Conservation (phyloP, 2,797 vertebrate species). For the Sebastiscus tertius region DNA sequence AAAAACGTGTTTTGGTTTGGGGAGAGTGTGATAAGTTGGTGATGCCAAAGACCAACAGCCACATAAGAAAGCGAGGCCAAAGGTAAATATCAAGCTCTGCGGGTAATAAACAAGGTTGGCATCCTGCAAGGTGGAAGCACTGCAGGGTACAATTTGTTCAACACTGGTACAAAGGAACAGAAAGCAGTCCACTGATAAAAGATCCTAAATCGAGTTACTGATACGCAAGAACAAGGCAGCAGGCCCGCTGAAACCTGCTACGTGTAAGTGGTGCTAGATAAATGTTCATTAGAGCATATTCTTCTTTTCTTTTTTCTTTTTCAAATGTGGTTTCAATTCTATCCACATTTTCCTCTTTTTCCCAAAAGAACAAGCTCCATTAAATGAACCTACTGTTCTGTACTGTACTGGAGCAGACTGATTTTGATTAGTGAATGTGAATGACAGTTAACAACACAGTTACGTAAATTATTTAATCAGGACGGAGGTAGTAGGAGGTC, state of each 20-base stretch:
- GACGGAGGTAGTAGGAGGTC: neutral
- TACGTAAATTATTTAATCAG: conserved; percentile 37
- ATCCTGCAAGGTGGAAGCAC: neutral
- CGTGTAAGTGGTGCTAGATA: neutral
- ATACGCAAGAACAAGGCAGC: neutral
- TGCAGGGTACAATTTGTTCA: conserved; percentile 26
- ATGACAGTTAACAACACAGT: conserved; percentile 14
- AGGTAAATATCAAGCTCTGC: neutral
- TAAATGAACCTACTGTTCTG: neutral
- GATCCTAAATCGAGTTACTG: neutral
- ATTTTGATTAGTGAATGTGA: neutral
- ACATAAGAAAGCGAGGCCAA: neutral
- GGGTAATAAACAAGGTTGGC: conserved; percentile 22
- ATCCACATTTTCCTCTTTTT: neutral
- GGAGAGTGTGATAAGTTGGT: neutral
- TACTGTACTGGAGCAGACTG: neutral
- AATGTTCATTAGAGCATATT: neutral
- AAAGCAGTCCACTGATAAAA: neutral
- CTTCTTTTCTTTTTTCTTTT: neutral
- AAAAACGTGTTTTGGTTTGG: neutral
- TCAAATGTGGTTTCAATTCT: too few species aligned
- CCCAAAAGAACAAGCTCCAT: neutral
- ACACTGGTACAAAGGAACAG: neutral
- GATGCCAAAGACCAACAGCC: neutral
- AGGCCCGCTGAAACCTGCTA: neutral